Conservation (phyloP, 2,797 vertebrate genomes). For the Gobio occitaniae region DNA sequence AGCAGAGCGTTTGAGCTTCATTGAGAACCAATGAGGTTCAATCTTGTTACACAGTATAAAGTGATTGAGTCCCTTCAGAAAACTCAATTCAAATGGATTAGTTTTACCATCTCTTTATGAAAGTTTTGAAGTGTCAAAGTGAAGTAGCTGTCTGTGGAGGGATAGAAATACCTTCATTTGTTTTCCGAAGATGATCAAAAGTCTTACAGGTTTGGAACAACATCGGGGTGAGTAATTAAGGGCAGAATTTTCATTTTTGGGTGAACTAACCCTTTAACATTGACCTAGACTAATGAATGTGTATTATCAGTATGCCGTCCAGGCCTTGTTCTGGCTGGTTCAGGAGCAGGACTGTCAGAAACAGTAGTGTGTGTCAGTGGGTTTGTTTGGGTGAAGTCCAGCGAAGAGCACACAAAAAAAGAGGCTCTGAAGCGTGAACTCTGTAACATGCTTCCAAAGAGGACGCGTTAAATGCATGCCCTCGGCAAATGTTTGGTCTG, state of each 20-base stretch:
- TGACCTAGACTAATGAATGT: neutral
- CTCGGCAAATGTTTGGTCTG: neutral
- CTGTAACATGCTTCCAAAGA: neutral
- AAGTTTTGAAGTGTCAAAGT: no score
- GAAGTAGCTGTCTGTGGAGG: no score
- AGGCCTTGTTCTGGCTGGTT: neutral
- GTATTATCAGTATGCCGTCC: neutral
- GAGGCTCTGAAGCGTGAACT: neutral
- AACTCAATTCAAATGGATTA: no score
- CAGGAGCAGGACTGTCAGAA: neutral
- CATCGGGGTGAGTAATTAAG: neutral
- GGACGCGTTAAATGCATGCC: neutral
- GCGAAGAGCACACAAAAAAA: neutral
- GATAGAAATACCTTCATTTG: neutral
- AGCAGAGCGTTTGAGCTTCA: no score
- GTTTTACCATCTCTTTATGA: no score
- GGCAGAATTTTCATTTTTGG: neutral
- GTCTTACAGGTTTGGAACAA: neutral
- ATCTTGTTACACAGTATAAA: no score
- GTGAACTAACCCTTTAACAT: neutral
- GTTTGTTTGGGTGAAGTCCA: slow-evolving; percentile 11
- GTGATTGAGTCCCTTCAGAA: no score
- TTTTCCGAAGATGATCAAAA: neutral
- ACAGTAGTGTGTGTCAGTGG: neutral
- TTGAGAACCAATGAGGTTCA: no score